phyloP scores from a whole-genome alignment of 1,140 invertebrate species.

The Diabrotica virgifera region DNA sequence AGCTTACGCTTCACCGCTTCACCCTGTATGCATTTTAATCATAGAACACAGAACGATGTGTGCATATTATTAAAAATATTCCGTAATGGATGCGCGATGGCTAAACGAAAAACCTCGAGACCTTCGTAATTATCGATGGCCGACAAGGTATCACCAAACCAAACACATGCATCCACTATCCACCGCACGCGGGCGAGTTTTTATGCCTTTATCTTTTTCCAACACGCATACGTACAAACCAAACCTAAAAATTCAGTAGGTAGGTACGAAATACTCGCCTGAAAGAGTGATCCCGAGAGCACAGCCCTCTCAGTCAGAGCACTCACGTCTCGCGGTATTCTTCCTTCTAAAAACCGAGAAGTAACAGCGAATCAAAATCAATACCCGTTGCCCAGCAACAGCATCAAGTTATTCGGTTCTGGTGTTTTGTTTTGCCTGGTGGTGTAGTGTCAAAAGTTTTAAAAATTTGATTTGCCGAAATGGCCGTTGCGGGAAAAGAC shows the following conservation, averaged over 20 bases:
- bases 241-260: too few species aligned
- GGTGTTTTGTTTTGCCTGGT: too few species aligned
- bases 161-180: background rate
- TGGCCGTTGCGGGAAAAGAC: slow-evolving; percentile 5
- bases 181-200: background rate
- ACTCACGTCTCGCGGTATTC: too few species aligned
- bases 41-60: background rate
- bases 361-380: background rate
- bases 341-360: too few species aligned
- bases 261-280: too few species aligned
- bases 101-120: background rate
- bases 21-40: slow-evolving; percentile 3
- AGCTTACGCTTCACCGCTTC: background rate
- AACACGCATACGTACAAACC: too few species aligned
- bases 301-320: too few species aligned
- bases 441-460: too few species aligned
- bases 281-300: too few species aligned
- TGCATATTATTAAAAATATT: background rate
- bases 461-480: background rate
- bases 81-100: background rate
- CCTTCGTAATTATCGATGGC: background rate
- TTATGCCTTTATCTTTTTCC: too few species aligned
- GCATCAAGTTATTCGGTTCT: background rate
- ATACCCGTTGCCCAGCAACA: background rate
- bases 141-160: background rate